These are phyloP conservation scores for Cydia strobilella DNA, from an alignment of 1,140 invertebrate species.

Conservation along the genomic window DNA sequence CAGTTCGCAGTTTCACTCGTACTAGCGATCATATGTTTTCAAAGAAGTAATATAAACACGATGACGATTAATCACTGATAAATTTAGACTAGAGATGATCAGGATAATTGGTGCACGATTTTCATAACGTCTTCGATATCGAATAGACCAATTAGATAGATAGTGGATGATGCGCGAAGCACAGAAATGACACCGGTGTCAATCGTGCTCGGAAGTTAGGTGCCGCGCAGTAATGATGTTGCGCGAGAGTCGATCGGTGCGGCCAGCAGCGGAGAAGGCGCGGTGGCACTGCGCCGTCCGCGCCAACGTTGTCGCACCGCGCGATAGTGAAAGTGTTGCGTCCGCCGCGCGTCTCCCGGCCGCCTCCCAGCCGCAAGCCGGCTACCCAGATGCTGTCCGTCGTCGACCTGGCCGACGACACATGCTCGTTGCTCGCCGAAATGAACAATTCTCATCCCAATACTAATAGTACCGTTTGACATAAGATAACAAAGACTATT, in stretches of 20 bases:
- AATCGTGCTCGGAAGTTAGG: slow-evolving; percentile 44
- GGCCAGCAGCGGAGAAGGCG: slow-evolving; percentile 59
- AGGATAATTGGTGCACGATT: slow-evolving; percentile 40
- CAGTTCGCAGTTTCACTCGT: slow-evolving; percentile 24
- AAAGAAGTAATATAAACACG: neutral
- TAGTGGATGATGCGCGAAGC: slow-evolving; percentile 54
- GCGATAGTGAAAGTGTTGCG: slow-evolving; percentile 75
- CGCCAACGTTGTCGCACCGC: slow-evolving; percentile 46
- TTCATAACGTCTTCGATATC: slow-evolving; percentile 65
- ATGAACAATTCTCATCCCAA: neutral
- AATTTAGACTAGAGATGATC: slow-evolving; percentile 1
- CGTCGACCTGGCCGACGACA: neutral
- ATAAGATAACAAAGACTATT: no score
- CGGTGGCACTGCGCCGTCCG: slow-evolving; percentile 62
- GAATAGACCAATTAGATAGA: slow-evolving; percentile 57
- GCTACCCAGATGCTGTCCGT: neutral
- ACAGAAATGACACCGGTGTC: slow-evolving; percentile 60
- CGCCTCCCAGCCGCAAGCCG: slow-evolving; percentile 32
- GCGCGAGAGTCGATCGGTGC: slow-evolving; percentile 52
- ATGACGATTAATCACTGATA: slow-evolving; percentile 11
- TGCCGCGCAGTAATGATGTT: slow-evolving; percentile 31
- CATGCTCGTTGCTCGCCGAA: neutral
- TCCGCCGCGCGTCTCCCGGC: slow-evolving; percentile 56
- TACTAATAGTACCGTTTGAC: no score
- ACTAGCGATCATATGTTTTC: slow-evolving; percentile 14